These are phyloP conservation scores for Neoitamus cyanurus DNA, from an alignment of 2,888 invertebrate genomes.

Conservation along the genomic window DNA sequence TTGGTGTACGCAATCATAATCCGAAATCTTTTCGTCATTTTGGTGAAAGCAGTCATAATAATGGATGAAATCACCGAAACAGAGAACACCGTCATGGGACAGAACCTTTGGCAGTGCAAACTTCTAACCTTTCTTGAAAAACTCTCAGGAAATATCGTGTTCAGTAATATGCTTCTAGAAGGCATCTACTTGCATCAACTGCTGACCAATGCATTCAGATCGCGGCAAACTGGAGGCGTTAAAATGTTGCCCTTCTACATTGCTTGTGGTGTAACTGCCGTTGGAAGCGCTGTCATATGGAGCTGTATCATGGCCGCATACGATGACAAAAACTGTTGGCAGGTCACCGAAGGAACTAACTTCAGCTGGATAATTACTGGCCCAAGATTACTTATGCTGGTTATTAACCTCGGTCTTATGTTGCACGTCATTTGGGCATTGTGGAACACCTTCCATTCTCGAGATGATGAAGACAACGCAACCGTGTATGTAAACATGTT, in stretches of 20 bases:
- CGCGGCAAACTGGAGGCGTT: constrained; percentile 63
- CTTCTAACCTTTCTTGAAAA: constrained; percentile 70
- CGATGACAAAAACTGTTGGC: constrained; percentile 72
- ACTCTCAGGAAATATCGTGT: constrained; percentile 71
- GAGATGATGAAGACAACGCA: constrained; percentile 48
- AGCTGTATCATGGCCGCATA: constrained; percentile 67
- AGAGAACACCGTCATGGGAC: constrained; percentile 67
- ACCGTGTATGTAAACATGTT: constrained; percentile 49
- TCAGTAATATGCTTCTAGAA: constrained; percentile 77
- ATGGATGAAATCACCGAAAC: constrained; percentile 68
- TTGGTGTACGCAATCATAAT: constrained; percentile 71
- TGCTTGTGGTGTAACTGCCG: constrained; percentile 66
- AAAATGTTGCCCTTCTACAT: constrained; percentile 68
- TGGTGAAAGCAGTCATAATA: constrained; percentile 70
- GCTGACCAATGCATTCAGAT: constrained; percentile 74
- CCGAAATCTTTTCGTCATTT: constrained; percentile 70
- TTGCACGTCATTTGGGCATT: constrained; percentile 75
- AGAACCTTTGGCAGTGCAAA: constrained; percentile 69
- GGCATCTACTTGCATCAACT: constrained; percentile 75
- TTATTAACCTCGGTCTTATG: constrained; percentile 71
- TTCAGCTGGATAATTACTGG: constrained; percentile 74
- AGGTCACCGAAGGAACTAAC: constrained; percentile 69
- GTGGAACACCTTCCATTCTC: constrained; percentile 71
- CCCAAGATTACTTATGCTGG: constrained; percentile 70
- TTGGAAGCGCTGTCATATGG: constrained; percentile 71